Evolutionary conservation across 2,888 invertebrate species (phyloP).

Genomic region (Phyto melanocephala): DNA sequence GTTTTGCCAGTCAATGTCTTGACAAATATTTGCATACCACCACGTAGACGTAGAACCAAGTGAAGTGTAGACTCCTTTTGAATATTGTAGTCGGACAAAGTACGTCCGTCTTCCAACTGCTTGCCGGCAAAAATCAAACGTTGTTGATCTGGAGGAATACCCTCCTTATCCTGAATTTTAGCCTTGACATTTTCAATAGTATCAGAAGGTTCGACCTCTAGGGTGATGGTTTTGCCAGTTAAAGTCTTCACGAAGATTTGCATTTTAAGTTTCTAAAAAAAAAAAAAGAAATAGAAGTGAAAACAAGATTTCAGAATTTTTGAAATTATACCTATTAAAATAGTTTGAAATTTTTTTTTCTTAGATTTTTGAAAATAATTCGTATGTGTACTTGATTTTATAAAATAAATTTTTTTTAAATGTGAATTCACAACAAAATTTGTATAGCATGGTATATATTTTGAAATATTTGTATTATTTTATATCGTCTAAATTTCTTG

Average conservation of each 20-base stretch:
- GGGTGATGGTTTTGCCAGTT: slow-evolving; percentile 74
- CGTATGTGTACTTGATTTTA: too few species aligned
- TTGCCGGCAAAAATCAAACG: slow-evolving; percentile 75
- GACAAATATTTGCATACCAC: slow-evolving; percentile 67
- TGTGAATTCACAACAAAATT: too few species aligned
- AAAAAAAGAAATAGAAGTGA: not conserved
- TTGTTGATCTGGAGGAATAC: slow-evolving; percentile 75
- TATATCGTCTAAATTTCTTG: too few species aligned
- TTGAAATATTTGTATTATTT: too few species aligned
- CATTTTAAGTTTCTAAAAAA: slow-evolving; percentile 66
- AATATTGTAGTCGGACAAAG: slow-evolving; percentile 68
- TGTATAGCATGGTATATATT: too few species aligned
- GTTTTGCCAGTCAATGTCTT: slow-evolving; percentile 67
- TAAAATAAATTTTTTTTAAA: too few species aligned
- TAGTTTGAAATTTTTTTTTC: too few species aligned
- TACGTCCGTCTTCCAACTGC: slow-evolving; percentile 74
- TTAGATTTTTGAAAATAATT: too few species aligned
- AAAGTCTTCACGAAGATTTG: slow-evolving; percentile 74
- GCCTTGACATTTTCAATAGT: slow-evolving; percentile 71
- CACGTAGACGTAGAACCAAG: slow-evolving; percentile 66
- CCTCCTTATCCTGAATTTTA: slow-evolving; percentile 74
- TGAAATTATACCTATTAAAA: too few species aligned
- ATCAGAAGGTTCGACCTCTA: slow-evolving; percentile 72
- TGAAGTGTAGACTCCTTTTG: slow-evolving; percentile 67
- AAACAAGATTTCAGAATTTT: too few species aligned